These are phyloP conservation scores for Gephyroberyx darwinii DNA, from an alignment of 2,797 vertebrate genomes.

Conservation along the genomic window DNA sequence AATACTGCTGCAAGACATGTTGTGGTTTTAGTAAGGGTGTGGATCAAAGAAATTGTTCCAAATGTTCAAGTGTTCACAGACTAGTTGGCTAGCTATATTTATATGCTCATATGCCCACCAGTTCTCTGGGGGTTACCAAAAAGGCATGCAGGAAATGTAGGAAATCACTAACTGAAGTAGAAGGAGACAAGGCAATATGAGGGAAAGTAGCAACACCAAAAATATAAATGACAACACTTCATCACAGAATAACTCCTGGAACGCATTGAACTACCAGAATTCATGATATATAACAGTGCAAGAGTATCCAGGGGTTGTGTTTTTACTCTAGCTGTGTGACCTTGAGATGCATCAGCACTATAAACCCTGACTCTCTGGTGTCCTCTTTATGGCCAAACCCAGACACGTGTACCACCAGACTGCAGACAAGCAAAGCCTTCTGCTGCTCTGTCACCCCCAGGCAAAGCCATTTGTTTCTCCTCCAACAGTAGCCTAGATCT, in stretches of 20 bases:
- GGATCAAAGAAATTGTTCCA: too few relatives aligned
- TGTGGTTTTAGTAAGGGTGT: too few relatives aligned
- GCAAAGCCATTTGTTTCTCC: conserved; percentile 65
- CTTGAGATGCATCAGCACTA: conserved; percentile 60
- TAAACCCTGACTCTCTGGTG: conserved; percentile 55
- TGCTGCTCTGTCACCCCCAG: conserved; percentile 60
- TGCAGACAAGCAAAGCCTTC: conserved; percentile 67
- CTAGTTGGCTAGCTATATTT: too few relatives aligned
- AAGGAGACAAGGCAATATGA: neutral
- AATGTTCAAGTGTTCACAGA: too few relatives aligned
- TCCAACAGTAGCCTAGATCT: conserved; percentile 52
- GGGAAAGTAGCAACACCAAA: neutral
- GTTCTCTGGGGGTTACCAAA: neutral
- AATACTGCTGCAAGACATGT: too few relatives aligned
- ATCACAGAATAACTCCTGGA: neutral
- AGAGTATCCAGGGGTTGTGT: too few relatives aligned
- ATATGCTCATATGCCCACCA: neutral
- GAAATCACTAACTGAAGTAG: neutral
- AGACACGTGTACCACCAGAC: conserved; percentile 64
- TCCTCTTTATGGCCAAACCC: conserved; percentile 58
- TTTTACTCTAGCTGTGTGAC: conserved; percentile 24
- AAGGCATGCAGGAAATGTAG: neutral
- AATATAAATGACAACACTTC: neutral
- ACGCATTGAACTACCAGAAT: too few relatives aligned
- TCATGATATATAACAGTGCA: too few relatives aligned